phyloP scores from a whole-genome alignment of 2,797 vertebrate genomes.

The Rhinella marina region DNA sequence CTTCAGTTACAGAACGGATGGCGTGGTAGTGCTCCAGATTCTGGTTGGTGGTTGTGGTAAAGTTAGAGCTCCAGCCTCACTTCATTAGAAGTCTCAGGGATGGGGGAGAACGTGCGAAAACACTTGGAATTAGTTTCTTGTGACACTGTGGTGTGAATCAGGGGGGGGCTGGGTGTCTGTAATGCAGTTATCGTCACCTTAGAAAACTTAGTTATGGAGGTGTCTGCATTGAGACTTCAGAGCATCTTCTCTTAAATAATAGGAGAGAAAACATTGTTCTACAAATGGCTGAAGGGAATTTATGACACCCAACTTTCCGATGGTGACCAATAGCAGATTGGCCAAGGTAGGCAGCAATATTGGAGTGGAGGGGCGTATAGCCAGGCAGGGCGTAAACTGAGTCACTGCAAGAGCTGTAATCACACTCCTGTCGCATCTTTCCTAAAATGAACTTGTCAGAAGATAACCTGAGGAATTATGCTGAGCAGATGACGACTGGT shows the following conservation, averaged over 20 bases:
- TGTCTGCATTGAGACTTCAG: constrained; percentile 3
- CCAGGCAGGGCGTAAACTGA: background rate
- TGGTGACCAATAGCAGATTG: too few relatives aligned
- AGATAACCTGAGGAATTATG: background rate
- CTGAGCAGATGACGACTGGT: too few relatives aligned
- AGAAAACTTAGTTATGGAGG: constrained; percentile 32
- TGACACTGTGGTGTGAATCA: constrained; percentile 52
- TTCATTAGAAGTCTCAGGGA: constrained; percentile 34
- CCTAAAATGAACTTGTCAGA: background rate
- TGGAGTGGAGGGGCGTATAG: background rate
- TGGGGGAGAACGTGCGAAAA: constrained; percentile 44
- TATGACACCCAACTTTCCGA: background rate
- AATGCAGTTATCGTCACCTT: constrained; percentile 30
- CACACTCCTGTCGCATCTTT: background rate
- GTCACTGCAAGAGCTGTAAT: too few relatives aligned
- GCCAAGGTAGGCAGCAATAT: background rate
- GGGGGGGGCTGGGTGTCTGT: constrained; percentile 43
- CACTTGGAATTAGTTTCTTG: constrained; percentile 51
- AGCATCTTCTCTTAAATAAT: background rate
- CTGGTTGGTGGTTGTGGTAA: background rate
- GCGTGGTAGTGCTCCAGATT: background rate
- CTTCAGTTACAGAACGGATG: background rate
- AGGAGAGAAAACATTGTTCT: background rate
- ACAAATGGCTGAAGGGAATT: too few relatives aligned
- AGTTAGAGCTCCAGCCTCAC: background rate